Conservation (phyloP, 2,113 vertebrate genomes). For the Austrofundulus limnaeus region DNA sequence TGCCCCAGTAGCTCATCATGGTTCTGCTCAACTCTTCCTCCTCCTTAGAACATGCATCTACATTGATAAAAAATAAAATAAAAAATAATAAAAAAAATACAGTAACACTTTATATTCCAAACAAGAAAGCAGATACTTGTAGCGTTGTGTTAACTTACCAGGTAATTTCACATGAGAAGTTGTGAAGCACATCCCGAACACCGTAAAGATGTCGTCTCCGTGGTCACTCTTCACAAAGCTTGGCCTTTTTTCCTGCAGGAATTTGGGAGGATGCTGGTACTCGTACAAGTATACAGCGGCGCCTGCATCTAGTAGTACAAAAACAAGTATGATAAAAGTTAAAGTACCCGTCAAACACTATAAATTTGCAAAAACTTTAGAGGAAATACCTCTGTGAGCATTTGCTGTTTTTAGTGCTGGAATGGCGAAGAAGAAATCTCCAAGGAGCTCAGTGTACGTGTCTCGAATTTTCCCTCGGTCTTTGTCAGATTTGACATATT, state of each 20-base stretch:
- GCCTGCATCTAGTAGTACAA: constrained; percentile 59
- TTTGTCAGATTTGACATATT: constrained; percentile 75
- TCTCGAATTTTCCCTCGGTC: constrained; percentile 72
- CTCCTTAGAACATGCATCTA: constrained; percentile 62
- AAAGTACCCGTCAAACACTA: neutral
- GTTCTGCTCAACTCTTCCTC: constrained; percentile 67
- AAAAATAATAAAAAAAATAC: no score
- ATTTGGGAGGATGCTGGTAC: constrained; percentile 78
- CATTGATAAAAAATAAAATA: constrained; percentile 3
- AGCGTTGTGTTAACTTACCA: constrained; percentile 34
- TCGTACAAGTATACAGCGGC: constrained; percentile 87
- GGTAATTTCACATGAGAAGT: constrained; percentile 49
- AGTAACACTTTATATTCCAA: no score
- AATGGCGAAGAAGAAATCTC: constrained; percentile 72
- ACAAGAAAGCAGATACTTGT: neutral
- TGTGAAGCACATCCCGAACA: constrained; percentile 84
- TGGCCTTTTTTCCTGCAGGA: constrained; percentile 60
- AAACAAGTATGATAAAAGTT: neutral
- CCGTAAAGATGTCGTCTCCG: constrained; percentile 79
- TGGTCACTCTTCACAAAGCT: constrained; percentile 86
- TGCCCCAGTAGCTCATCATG: constrained; percentile 81
- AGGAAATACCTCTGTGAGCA: constrained; percentile 78
- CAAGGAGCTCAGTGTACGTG: constrained; percentile 74
- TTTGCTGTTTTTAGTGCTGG: constrained; percentile 76
- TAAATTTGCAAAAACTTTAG: neutral